Base-by-base conservation (phyloP, 1,140 invertebrate genomes). In the Dendrolimus kikuchii region DNA sequence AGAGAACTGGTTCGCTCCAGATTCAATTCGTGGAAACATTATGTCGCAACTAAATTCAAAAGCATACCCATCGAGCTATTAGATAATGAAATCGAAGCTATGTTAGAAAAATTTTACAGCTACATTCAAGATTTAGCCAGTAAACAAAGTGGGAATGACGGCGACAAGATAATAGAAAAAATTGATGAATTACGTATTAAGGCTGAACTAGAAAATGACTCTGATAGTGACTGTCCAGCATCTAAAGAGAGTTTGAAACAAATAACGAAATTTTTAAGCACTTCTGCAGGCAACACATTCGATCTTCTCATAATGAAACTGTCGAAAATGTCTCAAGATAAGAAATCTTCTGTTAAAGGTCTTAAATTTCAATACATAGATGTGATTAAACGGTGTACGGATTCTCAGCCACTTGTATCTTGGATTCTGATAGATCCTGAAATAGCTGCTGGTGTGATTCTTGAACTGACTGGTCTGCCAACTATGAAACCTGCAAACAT, bases 331-430 rank as follows among this genome's bases (percentile, higher is more conserved):
- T 67, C 74, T 0, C 68, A 71, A 44, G 79, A 82, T 8, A 77
- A 77, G 38, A 77, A 79, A 42, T 55, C 61, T 0, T 66, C 74
- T 8, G 70, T 82, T 0, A 82, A 81, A 69, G 71, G 66, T 51
- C 55, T 86, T 0, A 84, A 78, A 41, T 81, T 84, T 37, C 78
- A 82, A 63, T 86, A 86, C 41, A 70, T 76, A 38, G 78, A 81
- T 48, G 72, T 84, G 0, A 62, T 84, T 0, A 57, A 59, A 43
- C 53, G 79, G 5, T 84, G 78, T 40, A 63, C 72, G 0, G 81
- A 86, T 7, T 86, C 82, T 0, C 69, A 68, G 7, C 74, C 80
- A 40, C 42, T 86, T 0, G 68, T 67, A 5, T 62, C 62, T 7
- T 86, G 82, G 82, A 77, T 86, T 1, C 40, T 82, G 0, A 43